These are phyloP conservation scores for Amphipoea lucens DNA, from an alignment of 2,888 invertebrate genomes.

Conservation along the genomic window DNA sequence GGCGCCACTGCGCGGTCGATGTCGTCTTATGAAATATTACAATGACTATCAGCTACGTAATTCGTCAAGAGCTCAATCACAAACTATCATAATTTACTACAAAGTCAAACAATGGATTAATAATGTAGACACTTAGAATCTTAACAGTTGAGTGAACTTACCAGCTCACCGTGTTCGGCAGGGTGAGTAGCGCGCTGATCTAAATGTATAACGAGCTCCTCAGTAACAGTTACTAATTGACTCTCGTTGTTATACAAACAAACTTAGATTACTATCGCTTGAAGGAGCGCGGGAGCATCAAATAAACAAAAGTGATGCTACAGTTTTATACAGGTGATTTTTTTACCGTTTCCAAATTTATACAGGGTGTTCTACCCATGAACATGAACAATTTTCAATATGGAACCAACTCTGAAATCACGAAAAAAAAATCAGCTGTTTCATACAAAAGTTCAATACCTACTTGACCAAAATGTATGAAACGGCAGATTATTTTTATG, in stretches of 20 bases:
- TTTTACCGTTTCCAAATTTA: too few species aligned
- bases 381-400: too few species aligned
- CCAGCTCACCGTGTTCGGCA: neutral
- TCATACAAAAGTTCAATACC: too few species aligned
- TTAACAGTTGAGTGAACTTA: neutral
- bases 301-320: too few species aligned
- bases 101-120: neutral
- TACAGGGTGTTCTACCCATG: too few species aligned
- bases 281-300: slow-evolving; percentile 4
- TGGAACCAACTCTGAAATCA: too few species aligned
- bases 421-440: too few species aligned
- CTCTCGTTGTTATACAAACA: neutral
- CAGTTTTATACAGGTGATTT: too few species aligned
- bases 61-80: neutral
- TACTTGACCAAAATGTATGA: too few species aligned
- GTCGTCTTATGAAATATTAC: too few species aligned
- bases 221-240: neutral
- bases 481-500: too few species aligned
- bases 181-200: neutral
- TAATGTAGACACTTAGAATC: neutral
- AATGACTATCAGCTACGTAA: neutral
- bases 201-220: neutral
- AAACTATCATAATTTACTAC: neutral
- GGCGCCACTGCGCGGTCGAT: too few species aligned
- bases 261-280: neutral